A percentile compares a stretch with the other conserved stretches of the same genome.
phyloP scores from a whole-genome alignment of 2,797 vertebrate species.

The Urosaurus nigricauda region DNA sequence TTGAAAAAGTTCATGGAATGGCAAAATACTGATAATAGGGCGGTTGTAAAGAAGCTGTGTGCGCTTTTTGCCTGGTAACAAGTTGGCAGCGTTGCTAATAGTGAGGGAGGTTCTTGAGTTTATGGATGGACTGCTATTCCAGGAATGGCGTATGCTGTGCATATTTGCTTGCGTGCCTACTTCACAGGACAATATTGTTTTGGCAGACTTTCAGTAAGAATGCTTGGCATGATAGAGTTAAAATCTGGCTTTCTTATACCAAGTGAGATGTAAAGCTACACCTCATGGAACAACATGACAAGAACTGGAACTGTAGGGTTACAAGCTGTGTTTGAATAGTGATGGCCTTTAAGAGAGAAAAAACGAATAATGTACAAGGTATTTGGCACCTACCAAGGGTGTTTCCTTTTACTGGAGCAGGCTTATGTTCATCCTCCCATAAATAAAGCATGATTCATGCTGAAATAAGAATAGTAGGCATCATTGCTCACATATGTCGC shows the following conservation, averaged over 20 bases:
- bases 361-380: not conserved
- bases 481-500: not conserved
- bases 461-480: not conserved
- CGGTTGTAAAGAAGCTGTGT: not conserved
- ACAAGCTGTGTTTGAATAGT: not conserved
- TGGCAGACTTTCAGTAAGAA: not conserved
- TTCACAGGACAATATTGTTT: not conserved
- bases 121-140: not conserved
- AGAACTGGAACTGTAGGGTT: not conserved
- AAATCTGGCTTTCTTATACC: not conserved
- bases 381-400: constrained; percentile 10
- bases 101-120: not conserved
- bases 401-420: not conserved
- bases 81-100: not conserved
- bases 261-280: not conserved
- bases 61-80: not conserved
- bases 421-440: not conserved
- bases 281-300: not conserved
- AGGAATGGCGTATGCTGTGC: not conserved
- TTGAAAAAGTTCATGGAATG: not conserved
- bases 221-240: not conserved
- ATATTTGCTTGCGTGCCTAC: not conserved
- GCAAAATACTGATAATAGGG: not conserved
- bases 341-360: not conserved
- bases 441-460: not conserved